These are phyloP conservation scores for Henricia sp. DNA, from an alignment of 53 echinoderm and acorn worm species.

Conservation along the genomic window DNA sequence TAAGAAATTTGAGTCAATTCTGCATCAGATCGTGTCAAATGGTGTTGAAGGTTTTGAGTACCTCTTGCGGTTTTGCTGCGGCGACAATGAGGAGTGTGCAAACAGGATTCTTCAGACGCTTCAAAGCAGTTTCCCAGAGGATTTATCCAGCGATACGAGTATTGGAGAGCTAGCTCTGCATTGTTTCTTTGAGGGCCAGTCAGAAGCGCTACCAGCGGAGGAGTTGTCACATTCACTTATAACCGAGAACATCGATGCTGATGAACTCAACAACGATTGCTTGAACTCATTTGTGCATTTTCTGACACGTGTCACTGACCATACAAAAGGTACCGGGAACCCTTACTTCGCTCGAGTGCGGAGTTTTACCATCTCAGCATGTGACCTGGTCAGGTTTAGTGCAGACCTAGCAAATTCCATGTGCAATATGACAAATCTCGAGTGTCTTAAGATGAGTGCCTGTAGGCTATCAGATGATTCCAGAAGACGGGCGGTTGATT, in stretches of 20 bases:
- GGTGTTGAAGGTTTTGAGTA: conserved; percentile 15
- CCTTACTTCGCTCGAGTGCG: not conserved
- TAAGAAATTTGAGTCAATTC: conserved; percentile 1
- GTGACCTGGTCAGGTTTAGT: not conserved
- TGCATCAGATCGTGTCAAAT: conserved; percentile 4
- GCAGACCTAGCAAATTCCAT: too few relatives aligned
- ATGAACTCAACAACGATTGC: conserved; percentile 5
- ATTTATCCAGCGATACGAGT: too few relatives aligned
- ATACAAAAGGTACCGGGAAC: not conserved
- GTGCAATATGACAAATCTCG: conserved; percentile 15
- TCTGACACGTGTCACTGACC: not conserved
- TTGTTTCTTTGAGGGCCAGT: not conserved
- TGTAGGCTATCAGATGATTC: not conserved
- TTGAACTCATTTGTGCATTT: conserved; percentile 7
- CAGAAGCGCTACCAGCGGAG: not conserved
- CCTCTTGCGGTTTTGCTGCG: conserved; percentile 11
- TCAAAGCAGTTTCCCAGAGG: not conserved
- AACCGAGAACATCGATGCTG: conserved; percentile 8
- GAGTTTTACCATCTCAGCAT: not conserved
- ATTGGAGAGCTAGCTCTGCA: too few relatives aligned
- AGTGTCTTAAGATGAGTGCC: not conserved
- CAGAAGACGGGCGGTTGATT: too few relatives aligned
- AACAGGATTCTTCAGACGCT: conserved; percentile 3
- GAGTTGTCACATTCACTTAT: not conserved
- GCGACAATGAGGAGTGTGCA: conserved; percentile 19